These are phyloP conservation scores for Polyergus mexicanus DNA, from an alignment of 1,140 invertebrate genomes.

Conservation along the genomic window DNA sequence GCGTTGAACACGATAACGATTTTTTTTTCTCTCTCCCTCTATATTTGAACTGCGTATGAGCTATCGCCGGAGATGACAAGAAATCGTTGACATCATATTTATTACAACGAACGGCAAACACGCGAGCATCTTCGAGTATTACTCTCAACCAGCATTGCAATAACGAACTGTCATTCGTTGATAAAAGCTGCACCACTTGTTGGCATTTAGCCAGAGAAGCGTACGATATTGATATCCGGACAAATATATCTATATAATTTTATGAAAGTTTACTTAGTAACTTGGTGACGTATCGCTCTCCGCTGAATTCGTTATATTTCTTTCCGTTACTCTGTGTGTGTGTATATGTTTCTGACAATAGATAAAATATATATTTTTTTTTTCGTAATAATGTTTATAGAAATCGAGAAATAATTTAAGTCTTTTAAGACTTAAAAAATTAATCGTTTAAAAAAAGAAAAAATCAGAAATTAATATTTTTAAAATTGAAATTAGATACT, in stretches of 20 bases:
- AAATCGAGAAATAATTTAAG: background rate
- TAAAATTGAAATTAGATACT: background rate
- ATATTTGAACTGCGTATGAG: background rate
- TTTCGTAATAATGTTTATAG: slow-evolving; percentile 7
- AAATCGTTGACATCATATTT: slow-evolving; percentile 54
- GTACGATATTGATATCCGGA: slow-evolving; percentile 49
- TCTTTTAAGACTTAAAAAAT: background rate
- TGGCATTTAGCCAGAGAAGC: slow-evolving; percentile 28
- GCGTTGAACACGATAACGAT: background rate
- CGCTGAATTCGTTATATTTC: no score
- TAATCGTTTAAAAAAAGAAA: background rate
- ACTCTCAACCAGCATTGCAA: slow-evolving; percentile 39
- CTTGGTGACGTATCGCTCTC: background rate
- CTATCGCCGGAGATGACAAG: background rate
- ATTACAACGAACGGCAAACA: slow-evolving; percentile 47
- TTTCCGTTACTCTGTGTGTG: no score
- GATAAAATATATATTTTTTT: background rate
- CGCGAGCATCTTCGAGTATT: slow-evolving; percentile 32
- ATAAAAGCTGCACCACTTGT: slow-evolving; percentile 29
- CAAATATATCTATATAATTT: slow-evolving; percentile 56
- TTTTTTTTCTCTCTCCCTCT: background rate
- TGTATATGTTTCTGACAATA: no score
- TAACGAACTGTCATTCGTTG: slow-evolving; percentile 49
- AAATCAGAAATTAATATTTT: background rate
- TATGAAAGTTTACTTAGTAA: slow-evolving; percentile 53